Percentiles rank a stretch among this genome's conserved stretches.
Conservation (phyloP, 2,113 vertebrate genomes). For the Cariama cristata region DNA sequence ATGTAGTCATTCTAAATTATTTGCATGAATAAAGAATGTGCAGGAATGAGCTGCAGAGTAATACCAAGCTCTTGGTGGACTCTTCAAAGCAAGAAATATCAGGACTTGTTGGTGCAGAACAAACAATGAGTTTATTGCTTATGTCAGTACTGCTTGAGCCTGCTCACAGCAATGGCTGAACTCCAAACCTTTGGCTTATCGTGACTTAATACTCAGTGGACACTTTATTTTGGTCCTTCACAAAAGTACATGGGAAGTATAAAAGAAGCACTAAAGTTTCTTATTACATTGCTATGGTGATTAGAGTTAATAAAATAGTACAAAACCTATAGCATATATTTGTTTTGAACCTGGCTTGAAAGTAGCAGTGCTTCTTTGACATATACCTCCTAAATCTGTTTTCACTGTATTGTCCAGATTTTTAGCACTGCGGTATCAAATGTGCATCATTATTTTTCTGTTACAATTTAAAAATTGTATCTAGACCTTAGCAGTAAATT, state of each 20-base stretch:
- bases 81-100: background rate
- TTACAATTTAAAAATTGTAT: background rate
- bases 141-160: background rate
- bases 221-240: background rate
- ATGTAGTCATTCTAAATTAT: background rate
- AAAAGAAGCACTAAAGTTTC: background rate
- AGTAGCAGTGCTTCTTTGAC: background rate
- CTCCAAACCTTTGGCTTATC: background rate
- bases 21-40: background rate
- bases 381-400: background rate
- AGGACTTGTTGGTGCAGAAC: background rate
- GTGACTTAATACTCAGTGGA: background rate
- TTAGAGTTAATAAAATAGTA: background rate
- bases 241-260: background rate
- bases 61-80: background rate
- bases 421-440: background rate
- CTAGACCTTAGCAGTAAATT: background rate
- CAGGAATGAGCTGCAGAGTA: background rate
- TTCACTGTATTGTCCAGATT: background rate
- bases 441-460: background rate
- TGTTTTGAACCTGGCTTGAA: background rate
- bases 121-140: background rate
- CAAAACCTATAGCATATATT: background rate
- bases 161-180: background rate
- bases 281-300: background rate